phyloP scores from a whole-genome alignment of 1,140 invertebrate genomes.

The Rhynchophorus ferrugineus region DNA sequence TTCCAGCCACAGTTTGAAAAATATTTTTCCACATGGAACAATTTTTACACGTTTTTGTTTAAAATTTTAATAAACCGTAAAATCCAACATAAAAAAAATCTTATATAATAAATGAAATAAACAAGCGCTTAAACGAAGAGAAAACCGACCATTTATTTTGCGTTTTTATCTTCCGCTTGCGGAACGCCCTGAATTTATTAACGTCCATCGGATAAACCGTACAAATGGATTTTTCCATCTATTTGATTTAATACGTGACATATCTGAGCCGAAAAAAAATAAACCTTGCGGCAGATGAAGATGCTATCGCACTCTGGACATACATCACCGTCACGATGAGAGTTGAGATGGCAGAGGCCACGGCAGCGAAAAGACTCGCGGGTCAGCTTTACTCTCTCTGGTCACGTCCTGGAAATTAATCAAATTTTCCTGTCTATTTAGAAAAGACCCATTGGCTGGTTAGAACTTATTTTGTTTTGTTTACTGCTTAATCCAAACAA shows the following conservation, averaged over 20 bases:
- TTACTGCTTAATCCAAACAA: too few species aligned
- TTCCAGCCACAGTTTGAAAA: too few species aligned
- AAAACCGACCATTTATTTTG: slow-evolving; percentile 9
- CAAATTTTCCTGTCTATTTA: too few species aligned
- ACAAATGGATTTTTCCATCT: slow-evolving; percentile 23
- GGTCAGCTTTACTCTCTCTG: background rate
- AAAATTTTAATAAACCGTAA: too few species aligned
- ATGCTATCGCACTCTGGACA: slow-evolving; percentile 19
- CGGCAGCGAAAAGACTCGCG: background rate
- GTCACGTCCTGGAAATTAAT: slow-evolving; percentile 7
- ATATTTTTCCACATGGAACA: too few species aligned
- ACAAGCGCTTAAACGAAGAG: background rate
- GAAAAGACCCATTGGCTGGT: too few species aligned
- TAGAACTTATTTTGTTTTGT: too few species aligned
- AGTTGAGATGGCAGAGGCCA: background rate
- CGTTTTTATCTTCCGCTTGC: slow-evolving; percentile 14
- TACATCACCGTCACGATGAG: slow-evolving; percentile 14
- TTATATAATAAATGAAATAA: background rate
- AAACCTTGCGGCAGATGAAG: slow-evolving; percentile 20
- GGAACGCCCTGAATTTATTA: slow-evolving; percentile 22
- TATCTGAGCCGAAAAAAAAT: slow-evolving; percentile 24
- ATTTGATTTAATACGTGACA: slow-evolving; percentile 26
- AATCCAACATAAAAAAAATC: too few species aligned
- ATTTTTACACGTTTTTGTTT: too few species aligned
- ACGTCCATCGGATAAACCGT: slow-evolving; percentile 22